These are phyloP conservation scores for Aporophyla lueneburgensis DNA, from an alignment of 2,888 invertebrate species.

Conservation along the genomic window DNA sequence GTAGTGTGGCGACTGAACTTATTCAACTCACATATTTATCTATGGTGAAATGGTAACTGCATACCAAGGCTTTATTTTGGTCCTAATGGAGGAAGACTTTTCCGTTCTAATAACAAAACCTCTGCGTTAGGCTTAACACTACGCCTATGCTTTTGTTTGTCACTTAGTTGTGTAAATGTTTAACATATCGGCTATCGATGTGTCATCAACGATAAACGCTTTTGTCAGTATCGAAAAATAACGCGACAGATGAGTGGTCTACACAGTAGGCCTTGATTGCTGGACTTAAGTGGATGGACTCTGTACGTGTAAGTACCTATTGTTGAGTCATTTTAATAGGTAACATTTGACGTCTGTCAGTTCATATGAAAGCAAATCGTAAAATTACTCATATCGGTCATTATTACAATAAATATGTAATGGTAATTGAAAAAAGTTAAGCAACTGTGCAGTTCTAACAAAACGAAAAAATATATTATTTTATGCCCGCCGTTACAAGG, in stretches of 20 bases:
- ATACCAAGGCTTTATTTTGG: not conserved
- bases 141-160: constrained; percentile 1
- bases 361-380: too few species aligned
- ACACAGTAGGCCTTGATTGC: constrained; percentile 36
- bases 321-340: too few species aligned
- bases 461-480: too few species aligned
- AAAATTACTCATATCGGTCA: too few species aligned
- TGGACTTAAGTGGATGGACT: constrained; percentile 24
- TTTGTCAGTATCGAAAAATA: constrained; percentile 36
- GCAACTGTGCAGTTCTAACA: too few species aligned
- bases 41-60: not conserved
- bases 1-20: not conserved
- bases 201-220: constrained; percentile 50
- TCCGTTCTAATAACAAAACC: not conserved
- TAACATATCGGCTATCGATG: constrained; percentile 42
- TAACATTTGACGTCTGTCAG: too few species aligned
- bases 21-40: not conserved
- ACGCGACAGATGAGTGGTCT: constrained; percentile 8
- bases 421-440: too few species aligned
- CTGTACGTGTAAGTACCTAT: not conserved
- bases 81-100: not conserved
- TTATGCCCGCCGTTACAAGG: too few species aligned
- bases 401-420: too few species aligned
- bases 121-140: not conserved
- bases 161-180: constrained; percentile 47